Base-by-base conservation (phyloP, 2,797 vertebrate genomes). In the Acrossocheilus wenchowensis region DNA sequence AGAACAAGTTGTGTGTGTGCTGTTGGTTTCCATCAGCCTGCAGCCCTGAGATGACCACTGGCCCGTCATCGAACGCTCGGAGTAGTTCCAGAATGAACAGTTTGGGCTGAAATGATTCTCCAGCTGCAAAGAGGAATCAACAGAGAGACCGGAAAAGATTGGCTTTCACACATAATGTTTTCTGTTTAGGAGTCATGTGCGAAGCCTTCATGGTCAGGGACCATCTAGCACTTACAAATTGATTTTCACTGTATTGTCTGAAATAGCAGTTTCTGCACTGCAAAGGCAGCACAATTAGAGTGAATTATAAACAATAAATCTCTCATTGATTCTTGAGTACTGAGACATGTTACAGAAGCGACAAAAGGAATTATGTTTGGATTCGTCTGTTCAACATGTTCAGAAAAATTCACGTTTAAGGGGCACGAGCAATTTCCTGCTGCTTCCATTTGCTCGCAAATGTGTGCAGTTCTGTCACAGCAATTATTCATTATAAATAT, bases 1-100 rank as follows among this genome's bases (percentile, higher is more conserved):
- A 92, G 97, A 97, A 90, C 97, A 98, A 21, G 97, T 97, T 89
- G 97, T 98, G 92, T 98, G 97, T 0, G 97, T 98, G 94, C 90
- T 94, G 95, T 98, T 98, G 91, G 96, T 96, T 83, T 96, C 95
- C 89, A 98, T 93, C 90, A 98, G 94, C 86, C 96, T 94, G 91
- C 98, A 99, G 93, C 97, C 98, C 93, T 98, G 97, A 0, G 97
- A 97, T 0, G 97, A 98, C 97, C 98, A 99, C 93, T 97, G 97
- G 82, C 97, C 97, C 23, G 95, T 96, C 98, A 98, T 99, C 82
- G 97, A 97, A 34, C 97, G 96, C 92, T 98, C 97, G 0, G 97
- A 98, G 94, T 99, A 99, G 92, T 99, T 98, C 98, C 98, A 99
- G 95, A 99, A 99, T 1, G 98, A 98, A 90, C 98, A 99, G 92